phyloP scores from a whole-genome alignment of 1,140 invertebrate species.

The Cotesia glomerata region DNA sequence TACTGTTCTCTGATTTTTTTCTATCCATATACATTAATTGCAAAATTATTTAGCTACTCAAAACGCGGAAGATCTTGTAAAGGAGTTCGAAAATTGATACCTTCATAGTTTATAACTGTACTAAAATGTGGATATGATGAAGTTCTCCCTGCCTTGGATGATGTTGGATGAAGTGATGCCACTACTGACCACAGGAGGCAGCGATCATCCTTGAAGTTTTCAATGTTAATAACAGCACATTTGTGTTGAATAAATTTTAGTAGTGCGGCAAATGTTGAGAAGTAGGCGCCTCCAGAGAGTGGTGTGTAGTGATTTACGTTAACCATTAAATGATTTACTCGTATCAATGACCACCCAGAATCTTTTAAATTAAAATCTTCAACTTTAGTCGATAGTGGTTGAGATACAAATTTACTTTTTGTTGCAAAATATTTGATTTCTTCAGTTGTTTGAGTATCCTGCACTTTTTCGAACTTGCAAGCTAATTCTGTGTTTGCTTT shows the following conservation, averaged over 20 bases:
- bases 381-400: slow-evolving; percentile 27
- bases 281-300: slow-evolving; percentile 29
- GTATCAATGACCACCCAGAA: slow-evolving; percentile 25
- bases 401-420: slow-evolving; percentile 28
- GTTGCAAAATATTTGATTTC: slow-evolving; percentile 36
- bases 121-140: slow-evolving; percentile 45
- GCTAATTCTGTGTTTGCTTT: slow-evolving; percentile 32
- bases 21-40: slow-evolving; percentile 43
- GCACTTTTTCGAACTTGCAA: slow-evolving; percentile 28
- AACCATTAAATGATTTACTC: slow-evolving; percentile 33
- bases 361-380: slow-evolving; percentile 32
- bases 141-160: slow-evolving; percentile 36
- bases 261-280: slow-evolving; percentile 43
- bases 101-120: slow-evolving; percentile 49
- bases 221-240: slow-evolving; percentile 52
- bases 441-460: slow-evolving; percentile 23
- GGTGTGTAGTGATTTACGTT: slow-evolving; percentile 45
- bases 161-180: slow-evolving; percentile 45
- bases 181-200: slow-evolving; percentile 53
- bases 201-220: slow-evolving; percentile 46
- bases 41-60: slow-evolving; percentile 52
- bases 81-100: slow-evolving; percentile 52
- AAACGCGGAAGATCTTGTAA: slow-evolving; percentile 51
- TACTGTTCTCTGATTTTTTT: slow-evolving; percentile 13
- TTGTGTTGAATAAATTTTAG: slow-evolving; percentile 47